phyloP scores from a whole-genome alignment of 1,140 invertebrate genomes.

The Centruroides sculpturatus region DNA sequence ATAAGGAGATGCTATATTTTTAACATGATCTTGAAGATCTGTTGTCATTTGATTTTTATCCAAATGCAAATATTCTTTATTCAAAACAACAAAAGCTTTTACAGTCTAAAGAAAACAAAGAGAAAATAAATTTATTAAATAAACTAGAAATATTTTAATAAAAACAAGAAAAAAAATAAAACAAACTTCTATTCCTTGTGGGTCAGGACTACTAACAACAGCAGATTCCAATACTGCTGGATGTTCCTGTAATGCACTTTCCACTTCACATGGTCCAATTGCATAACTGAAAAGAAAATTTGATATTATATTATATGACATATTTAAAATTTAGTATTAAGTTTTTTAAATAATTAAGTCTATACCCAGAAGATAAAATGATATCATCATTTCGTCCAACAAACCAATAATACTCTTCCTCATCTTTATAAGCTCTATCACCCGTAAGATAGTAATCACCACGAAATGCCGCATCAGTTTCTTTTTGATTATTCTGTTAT shows the following conservation, averaged over 20 bases:
- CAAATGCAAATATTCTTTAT: constrained; percentile 20
- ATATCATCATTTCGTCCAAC: constrained; percentile 35
- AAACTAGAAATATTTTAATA: too few relatives aligned
- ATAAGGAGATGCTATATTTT: constrained; percentile 34
- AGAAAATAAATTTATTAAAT: too few relatives aligned
- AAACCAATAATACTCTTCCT: constrained; percentile 36
- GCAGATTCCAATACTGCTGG: constrained; percentile 36
- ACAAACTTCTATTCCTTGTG: constrained; percentile 26
- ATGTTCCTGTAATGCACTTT: constrained; percentile 36
- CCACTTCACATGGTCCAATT: constrained; percentile 39
- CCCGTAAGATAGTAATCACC: constrained; percentile 35
- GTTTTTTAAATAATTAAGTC: background rate
- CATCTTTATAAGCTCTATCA: constrained; percentile 31
- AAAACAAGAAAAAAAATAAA: background rate
- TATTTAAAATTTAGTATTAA: too few relatives aligned
- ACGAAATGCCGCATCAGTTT: constrained; percentile 22
- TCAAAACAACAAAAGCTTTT: constrained; percentile 36
- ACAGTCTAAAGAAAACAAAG: constrained; percentile 24
- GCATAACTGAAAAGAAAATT: constrained; percentile 26
- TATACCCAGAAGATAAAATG: constrained; percentile 35
- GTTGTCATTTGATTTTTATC: constrained; percentile 21
- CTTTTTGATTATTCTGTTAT: constrained; percentile 26
- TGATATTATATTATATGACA: too few relatives aligned
- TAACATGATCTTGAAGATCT: constrained; percentile 34
- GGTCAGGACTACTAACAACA: constrained; percentile 36